phyloP scores from a whole-genome alignment of 2,888 invertebrate species.

The Metallyticus violacea region DNA sequence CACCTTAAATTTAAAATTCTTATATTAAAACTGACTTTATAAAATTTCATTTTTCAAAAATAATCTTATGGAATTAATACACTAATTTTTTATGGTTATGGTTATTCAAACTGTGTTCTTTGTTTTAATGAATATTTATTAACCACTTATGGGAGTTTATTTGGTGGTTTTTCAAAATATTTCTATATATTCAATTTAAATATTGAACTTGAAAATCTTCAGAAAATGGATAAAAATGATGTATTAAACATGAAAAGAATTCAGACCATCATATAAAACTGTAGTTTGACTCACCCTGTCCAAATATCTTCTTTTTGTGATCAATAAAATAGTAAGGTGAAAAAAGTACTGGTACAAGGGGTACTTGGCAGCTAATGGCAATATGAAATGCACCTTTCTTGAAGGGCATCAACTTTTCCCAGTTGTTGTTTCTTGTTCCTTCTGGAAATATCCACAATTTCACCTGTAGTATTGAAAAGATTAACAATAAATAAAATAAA shows the following conservation, averaged over 20 bases:
- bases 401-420: conserved; percentile 54
- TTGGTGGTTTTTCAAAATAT: too few species aligned
- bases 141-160: too few species aligned
- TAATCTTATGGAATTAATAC: too few species aligned
- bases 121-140: too few species aligned
- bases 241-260: too few species aligned
- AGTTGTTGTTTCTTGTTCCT: conserved; percentile 51
- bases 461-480: conserved; percentile 41
- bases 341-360: conserved; percentile 56
- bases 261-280: too few species aligned
- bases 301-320: conserved; percentile 38
- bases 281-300: conserved; percentile 35
- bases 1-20: too few species aligned
- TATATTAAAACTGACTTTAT: too few species aligned
- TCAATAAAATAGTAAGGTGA: conserved; percentile 49
- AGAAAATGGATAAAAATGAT: background rate
- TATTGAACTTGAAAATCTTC: background rate
- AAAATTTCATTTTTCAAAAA: too few species aligned
- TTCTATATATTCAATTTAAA: too few species aligned
- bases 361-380: conserved; percentile 55
- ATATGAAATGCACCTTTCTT: conserved; percentile 62
- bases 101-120: too few species aligned
- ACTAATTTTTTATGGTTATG: too few species aligned
- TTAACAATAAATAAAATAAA: background rate
- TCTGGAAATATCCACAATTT: conserved; percentile 57